These are phyloP conservation scores for Blastobasis lacticolella DNA, from an alignment of 2,888 invertebrate species.

Conservation along the genomic window DNA sequence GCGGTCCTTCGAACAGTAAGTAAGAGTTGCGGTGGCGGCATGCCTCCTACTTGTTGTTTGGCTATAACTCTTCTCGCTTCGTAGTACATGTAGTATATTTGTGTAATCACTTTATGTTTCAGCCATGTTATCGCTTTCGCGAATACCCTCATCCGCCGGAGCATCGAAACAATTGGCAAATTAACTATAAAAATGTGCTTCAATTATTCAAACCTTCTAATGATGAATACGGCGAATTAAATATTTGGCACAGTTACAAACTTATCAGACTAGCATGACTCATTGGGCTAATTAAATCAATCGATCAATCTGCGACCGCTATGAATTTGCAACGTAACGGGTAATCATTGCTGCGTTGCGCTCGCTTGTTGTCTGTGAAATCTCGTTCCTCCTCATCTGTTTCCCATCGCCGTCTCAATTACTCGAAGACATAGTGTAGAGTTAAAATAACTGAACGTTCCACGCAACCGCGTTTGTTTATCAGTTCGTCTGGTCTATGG, in stretches of 20 bases:
- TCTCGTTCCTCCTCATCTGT: too few relatives aligned
- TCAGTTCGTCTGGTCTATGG: conserved; percentile 36
- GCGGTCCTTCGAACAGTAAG: conserved; percentile 73
- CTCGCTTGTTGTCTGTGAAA: too few relatives aligned
- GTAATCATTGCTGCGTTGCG: too few relatives aligned
- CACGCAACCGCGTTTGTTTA: conserved; percentile 10
- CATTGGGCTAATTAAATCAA: conserved; percentile 23
- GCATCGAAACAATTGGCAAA: conserved; percentile 19
- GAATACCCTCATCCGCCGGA: conserved; percentile 24
- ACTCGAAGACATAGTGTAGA: too few relatives aligned
- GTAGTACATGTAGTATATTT: conserved; percentile 33
- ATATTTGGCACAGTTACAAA: conserved; percentile 44
- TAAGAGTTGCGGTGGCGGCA: conserved; percentile 63
- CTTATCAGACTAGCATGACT: conserved; percentile 35
- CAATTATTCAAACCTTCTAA: conserved; percentile 28
- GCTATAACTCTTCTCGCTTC: conserved; percentile 58
- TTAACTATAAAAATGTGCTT: conserved; percentile 10
- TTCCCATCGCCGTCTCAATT: too few relatives aligned
- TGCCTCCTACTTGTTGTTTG: conserved; percentile 55
- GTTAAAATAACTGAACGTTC: too few relatives aligned
- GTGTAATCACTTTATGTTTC: conserved; percentile 31
- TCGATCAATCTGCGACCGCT: conserved; percentile 12
- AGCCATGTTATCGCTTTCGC: conserved; percentile 46
- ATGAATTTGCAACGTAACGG: too few relatives aligned
- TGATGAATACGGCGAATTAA: conserved; percentile 43